Evolutionary conservation across 2,113 vertebrate genomes (phyloP).

Genomic region (Chaetura pelagica): DNA sequence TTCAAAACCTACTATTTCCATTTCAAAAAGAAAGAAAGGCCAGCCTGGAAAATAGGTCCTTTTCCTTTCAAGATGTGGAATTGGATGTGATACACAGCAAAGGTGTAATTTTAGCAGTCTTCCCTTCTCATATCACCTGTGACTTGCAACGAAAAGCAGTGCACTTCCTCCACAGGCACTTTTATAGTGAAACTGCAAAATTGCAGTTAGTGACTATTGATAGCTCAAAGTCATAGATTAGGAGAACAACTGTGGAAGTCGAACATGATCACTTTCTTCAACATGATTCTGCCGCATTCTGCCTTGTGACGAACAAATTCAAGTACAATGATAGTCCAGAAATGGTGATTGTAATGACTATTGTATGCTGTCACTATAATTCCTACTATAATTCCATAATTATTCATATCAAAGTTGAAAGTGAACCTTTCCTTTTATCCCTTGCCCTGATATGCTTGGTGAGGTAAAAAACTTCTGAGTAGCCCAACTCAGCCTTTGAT

Average conservation of each 20-base stretch:
- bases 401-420: neutral
- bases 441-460: neutral
- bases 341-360: conserved; percentile 16
- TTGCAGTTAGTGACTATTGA: neutral
- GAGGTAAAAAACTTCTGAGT: neutral
- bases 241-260: neutral
- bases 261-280: neutral
- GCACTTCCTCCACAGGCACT: neutral
- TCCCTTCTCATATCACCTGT: neutral
- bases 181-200: neutral
- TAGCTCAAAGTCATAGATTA: neutral
- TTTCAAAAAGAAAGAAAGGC: neutral
- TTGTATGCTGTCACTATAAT: neutral
- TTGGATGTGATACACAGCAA: neutral
- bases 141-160: neutral
- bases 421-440: neutral
- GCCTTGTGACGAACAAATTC: neutral
- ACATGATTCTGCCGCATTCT: neutral
- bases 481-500: conserved; percentile 18
- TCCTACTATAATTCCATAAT: neutral
- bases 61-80: neutral
- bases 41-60: neutral
- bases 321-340: neutral
- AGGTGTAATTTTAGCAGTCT: neutral
- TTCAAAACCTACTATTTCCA: neutral